A percentile compares a stretch with the other conserved stretches of the same genome.
Evolutionary conservation across 2,797 vertebrate genomes (phyloP).

Genomic region (Epinephelus malabaricus): DNA sequence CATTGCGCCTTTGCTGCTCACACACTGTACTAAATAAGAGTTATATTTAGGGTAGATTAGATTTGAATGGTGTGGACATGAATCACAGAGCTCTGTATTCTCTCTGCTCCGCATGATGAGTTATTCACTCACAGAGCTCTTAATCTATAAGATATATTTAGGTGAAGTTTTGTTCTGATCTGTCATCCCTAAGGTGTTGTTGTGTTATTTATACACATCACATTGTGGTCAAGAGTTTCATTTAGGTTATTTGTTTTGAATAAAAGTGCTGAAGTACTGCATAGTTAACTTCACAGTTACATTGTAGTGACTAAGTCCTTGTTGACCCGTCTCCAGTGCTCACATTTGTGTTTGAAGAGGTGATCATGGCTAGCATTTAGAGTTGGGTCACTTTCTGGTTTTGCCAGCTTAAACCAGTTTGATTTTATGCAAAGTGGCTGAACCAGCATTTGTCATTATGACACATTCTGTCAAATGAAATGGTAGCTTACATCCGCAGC

Average conservation of each 20-base stretch:
- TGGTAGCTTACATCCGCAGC: no score
- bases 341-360: not conserved
- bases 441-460: no score
- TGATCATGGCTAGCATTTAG: not conserved
- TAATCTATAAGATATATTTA: constrained; percentile 34
- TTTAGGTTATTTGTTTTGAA: constrained; percentile 7
- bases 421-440: no score
- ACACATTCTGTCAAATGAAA: no score
- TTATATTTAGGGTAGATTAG: constrained; percentile 24
- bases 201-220: not conserved
- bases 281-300: not conserved
- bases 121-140: not conserved
- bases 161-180: not conserved
- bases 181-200: not conserved
- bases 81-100: constrained; percentile 34
- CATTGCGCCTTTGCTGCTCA: constrained; percentile 27
- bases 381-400: no score
- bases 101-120: constrained; percentile 9
- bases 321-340: not conserved
- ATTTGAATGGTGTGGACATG: constrained; percentile 12
- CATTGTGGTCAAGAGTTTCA: constrained; percentile 8
- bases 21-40: constrained; percentile 33
- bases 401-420: no score
- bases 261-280: not conserved
- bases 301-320: not conserved